Evolutionary conservation across 2,113 vertebrate species (phyloP), one percentile per base, ranked within the genome.

Genomic region (Patagioenas fasciata): DNA sequence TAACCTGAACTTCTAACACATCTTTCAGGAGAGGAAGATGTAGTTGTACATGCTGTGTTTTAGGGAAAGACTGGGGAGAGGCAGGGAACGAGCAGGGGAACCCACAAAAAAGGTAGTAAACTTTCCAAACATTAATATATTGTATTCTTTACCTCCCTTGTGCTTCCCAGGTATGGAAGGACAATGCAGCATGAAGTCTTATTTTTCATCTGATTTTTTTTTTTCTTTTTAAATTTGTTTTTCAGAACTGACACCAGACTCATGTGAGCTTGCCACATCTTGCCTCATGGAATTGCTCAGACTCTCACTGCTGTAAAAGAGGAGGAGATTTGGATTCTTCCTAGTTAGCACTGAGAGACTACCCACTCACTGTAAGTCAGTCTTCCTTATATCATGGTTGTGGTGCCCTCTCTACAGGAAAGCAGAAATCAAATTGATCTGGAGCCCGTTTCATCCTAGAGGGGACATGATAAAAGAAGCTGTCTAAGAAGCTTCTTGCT

Each of bases 221-320:
- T 47, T 18, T 47, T 47, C 17, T 44, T 44, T n/a, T n/a, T n/a
- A n/a, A 40, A 25, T 32, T 88, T 95, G 24, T 60, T 70, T 60
- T 92, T 83, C 57, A 96, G 94, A 56, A 91, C 18, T 6, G 29
- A 9, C 34, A n/a, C 23, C 25, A 50, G 34, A 44, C 34, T 78
- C 19, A 2, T 8, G 14, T 80, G 69, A 94, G 32, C 42, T 91
- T 94, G 32, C 57, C 34, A 18, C 53, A 25, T 79, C 86, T 91
- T 86, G 51, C 60, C 34, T 78, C 32, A 91, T 91, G 83, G 94
- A 87, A 51, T 88, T 89, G 57, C n/a, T 87, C n/a, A n/a, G 40
- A 50, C 7, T 95, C 71, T 70, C 25, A n/a, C 50, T 91, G 42
- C 58, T 69, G 21, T 87, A 72, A 44, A 74, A 57, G 62, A 48